A percentile compares a stretch with the other conserved stretches of the same genome.
phyloP scores from a whole-genome alignment of 2,888 invertebrate genomes.

The Drepanosiphum platanoidis region DNA sequence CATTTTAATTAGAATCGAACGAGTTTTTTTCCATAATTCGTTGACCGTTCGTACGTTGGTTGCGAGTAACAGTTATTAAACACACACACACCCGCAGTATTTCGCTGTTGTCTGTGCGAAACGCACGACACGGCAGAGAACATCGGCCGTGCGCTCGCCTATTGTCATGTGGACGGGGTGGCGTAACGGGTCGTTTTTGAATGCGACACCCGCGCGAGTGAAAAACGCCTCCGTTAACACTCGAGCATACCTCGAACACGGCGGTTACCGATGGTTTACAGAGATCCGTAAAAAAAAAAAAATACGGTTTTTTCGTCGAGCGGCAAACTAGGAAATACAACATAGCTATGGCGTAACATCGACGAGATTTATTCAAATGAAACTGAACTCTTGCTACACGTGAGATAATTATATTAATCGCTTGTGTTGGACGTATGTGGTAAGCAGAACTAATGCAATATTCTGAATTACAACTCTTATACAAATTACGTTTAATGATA shows the following conservation, averaged over 20 bases:
- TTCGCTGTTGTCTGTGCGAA: too few relatives aligned
- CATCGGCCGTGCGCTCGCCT: too few relatives aligned
- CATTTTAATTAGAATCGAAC: not conserved
- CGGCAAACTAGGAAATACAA: slow-evolving; percentile 30
- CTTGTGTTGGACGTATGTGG: slow-evolving; percentile 16
- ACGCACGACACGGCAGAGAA: too few relatives aligned
- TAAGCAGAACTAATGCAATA: slow-evolving; percentile 31
- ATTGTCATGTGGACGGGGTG: too few relatives aligned
- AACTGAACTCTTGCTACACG: slow-evolving; percentile 39
- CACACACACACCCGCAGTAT: too few relatives aligned
- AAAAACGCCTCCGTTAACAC: too few relatives aligned
- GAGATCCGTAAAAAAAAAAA: not conserved
- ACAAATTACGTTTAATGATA: slow-evolving; percentile 2
- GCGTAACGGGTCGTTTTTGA: too few relatives aligned
- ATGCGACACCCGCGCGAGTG: too few relatives aligned
- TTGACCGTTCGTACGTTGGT: too few relatives aligned
- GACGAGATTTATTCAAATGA: slow-evolving; percentile 49
- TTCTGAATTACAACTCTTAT: slow-evolving; percentile 14
- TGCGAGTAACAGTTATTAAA: too few relatives aligned
- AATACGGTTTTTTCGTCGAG: slow-evolving; percentile 23
- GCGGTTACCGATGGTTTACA: not conserved
- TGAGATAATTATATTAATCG: slow-evolving; percentile 29
- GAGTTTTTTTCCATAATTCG: not conserved
- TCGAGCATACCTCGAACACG: too few relatives aligned
- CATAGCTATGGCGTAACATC: slow-evolving; percentile 4